These are phyloP conservation scores for Coenonympha glycerion DNA, from an alignment of 2,888 invertebrate species.

Conservation along the genomic window DNA sequence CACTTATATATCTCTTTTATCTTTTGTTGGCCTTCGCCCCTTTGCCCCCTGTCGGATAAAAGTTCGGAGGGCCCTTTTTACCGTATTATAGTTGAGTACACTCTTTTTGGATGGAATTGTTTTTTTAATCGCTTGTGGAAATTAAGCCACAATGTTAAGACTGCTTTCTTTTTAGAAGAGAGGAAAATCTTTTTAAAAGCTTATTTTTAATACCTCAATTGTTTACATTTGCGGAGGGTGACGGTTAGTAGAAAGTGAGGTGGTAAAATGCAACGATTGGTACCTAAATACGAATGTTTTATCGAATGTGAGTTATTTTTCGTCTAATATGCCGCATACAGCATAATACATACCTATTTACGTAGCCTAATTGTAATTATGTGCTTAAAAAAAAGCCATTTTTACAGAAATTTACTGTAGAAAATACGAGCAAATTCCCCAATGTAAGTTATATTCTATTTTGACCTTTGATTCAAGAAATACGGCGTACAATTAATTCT, in stretches of 20 bases:
- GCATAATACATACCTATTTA: too few species aligned
- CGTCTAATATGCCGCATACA: too few species aligned
- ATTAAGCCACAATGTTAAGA: conserved; percentile 25
- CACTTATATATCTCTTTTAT: conserved; percentile 76
- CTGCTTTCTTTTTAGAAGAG: conserved; percentile 2
- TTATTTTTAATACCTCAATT: neutral
- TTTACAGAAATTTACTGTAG: too few species aligned
- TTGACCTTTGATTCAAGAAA: conserved; percentile 19
- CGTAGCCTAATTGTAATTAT: too few species aligned
- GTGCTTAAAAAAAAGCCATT: too few species aligned
- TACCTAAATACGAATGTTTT: too few species aligned
- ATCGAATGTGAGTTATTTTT: too few species aligned
- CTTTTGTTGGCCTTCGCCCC: conserved; percentile 67
- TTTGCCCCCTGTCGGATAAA: conserved; percentile 57
- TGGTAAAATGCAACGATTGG: too few species aligned
- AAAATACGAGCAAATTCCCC: neutral
- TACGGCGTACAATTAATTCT: conserved; percentile 12
- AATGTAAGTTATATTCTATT: conserved; percentile 12
- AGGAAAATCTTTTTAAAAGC: conserved; percentile 4
- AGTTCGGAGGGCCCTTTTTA: conserved; percentile 59
- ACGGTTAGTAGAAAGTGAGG: neutral
- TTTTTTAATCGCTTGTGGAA: conserved; percentile 32
- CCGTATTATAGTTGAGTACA: conserved; percentile 36
- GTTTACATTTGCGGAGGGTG: neutral
- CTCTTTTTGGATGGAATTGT: conserved; percentile 26